Evolutionary conservation across 2,113 vertebrate species (phyloP), one percentile per base, ranked within the genome.

Genomic region (Antechinus stuartii): DNA sequence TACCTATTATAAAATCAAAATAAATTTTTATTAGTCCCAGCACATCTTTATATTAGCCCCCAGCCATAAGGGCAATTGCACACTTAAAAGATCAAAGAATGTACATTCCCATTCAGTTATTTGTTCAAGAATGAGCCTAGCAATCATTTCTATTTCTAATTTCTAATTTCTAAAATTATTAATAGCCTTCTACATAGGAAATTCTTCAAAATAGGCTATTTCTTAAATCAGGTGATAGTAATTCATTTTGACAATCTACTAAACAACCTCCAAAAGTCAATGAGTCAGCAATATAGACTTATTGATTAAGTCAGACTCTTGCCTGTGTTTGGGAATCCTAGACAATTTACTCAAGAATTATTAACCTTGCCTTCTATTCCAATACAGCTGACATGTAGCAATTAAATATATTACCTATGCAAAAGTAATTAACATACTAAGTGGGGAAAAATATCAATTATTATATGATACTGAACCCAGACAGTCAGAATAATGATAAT

Each of bases 191-290:
- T 97, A 97, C 94, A 95, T 96, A 91, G 95, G 95, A 12, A 91
- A 96, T 7, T 96, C 93, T 96, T 25, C 90, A 95, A 49, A 90
- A 26, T 22, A 50, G 91, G 50, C 0, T 90, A 93, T 96, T 96
- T 98, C 94, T 96, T 50, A 97, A 68, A 97, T 94, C 49, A 90
- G 27, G n/a, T 11, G 2, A 92, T 46, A 91, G 90, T 97, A 97
- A 96, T 95, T 50, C 94, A 56, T 97, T 97, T 94, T 97, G 97
- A 98, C 95, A 97, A 94, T 49, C 26, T 95, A 89, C 96, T 97
- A 97, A 97, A 97, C 93, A 98, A 97, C 92, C 90, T 30, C 50
- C 54, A 92, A 56, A 97, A 97, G 92, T 22, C 89, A 90, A 35
- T 91, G 93, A 97, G 53, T 97, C 94, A 97, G 92, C 95, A 98